A percentile compares a stretch with the other conserved stretches of the same genome.
These are phyloP conservation scores for Falco rusticolus DNA, from an alignment of 2,797 vertebrate genomes.

Conservation along the genomic window DNA sequence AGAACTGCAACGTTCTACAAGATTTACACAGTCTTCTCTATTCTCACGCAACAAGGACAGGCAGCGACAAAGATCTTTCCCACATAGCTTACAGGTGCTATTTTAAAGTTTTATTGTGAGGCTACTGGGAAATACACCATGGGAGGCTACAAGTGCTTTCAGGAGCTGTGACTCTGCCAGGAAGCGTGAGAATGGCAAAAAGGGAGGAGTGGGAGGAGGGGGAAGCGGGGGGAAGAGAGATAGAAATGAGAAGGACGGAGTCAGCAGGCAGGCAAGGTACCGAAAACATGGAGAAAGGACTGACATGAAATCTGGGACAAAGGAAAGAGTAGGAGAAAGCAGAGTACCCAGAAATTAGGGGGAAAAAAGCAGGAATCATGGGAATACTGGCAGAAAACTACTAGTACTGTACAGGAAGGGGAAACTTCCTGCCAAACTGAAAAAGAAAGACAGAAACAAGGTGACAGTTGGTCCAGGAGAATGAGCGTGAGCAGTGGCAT, in stretches of 20 bases:
- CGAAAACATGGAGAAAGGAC: not conserved
- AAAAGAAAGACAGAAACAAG: not conserved
- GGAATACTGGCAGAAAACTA: not conserved
- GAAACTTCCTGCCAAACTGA: not conserved
- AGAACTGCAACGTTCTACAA: not conserved
- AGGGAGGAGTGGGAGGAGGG: not conserved
- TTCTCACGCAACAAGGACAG: not conserved
- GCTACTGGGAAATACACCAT: not conserved
- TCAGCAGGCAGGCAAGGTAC: not conserved
- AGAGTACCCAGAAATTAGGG: not conserved
- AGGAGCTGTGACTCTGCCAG: not conserved
- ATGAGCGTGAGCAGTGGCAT: not conserved
- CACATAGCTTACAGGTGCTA: rapidly evolving
- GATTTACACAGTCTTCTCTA: not conserved
- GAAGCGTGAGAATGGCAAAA: not conserved
- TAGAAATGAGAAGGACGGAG: not conserved
- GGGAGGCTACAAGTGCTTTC: not conserved
- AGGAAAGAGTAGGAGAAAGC: not conserved
- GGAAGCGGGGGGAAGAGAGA: not conserved
- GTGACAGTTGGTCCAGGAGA: not conserved
- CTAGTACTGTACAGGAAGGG: not conserved
- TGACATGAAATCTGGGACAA: not conserved
- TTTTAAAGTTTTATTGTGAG: not conserved
- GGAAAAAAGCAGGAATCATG: not conserved
- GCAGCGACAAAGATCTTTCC: not conserved